Evolutionary conservation across 1,140 invertebrate genomes (phyloP).

Genomic region (Zaprionus kolodkinae): DNA sequence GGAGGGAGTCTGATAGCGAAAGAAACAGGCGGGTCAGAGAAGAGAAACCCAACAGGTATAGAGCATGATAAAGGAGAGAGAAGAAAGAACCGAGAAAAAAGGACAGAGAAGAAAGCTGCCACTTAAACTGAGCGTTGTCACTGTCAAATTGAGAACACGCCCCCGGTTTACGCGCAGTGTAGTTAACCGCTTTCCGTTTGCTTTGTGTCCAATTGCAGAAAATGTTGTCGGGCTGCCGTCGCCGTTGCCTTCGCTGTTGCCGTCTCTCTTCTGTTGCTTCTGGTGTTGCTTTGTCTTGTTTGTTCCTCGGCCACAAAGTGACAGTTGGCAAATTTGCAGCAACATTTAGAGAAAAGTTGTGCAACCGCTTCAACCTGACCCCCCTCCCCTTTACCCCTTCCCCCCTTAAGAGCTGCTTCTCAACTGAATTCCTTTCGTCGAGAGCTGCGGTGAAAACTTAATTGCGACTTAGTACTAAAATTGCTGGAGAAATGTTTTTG

Average conservation of each 20-base stretch:
- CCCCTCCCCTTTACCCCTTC: not conserved
- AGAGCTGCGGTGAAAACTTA: constrained; percentile 31
- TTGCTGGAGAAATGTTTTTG: not conserved
- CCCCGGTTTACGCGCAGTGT: constrained; percentile 20
- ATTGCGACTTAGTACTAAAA: constrained; percentile 27
- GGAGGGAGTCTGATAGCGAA: too few relatives aligned
- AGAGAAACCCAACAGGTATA: too few relatives aligned
- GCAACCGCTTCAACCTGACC: not conserved
- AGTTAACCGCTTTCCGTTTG: constrained; percentile 22
- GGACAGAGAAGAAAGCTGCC: not conserved
- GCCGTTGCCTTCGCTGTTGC: not conserved
- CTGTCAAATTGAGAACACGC: not conserved
- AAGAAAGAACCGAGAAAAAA: too few relatives aligned
- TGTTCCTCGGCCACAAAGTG: constrained; percentile 44
- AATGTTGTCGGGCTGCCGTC: constrained; percentile 28
- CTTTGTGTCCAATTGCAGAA: constrained; percentile 35
- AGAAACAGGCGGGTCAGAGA: too few relatives aligned
- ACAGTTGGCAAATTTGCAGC: constrained; percentile 57
- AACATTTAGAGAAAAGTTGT: constrained; percentile 49
- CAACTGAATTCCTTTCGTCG: constrained; percentile 1
- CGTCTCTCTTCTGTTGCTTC: not conserved
- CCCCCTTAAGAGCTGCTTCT: too few relatives aligned
- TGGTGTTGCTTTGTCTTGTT: constrained; percentile 35
- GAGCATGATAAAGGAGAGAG: too few relatives aligned
- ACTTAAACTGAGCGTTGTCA: not conserved